Base-by-base conservation (phyloP, 2,113 vertebrate genomes). In the Eleginops maclovinus region DNA sequence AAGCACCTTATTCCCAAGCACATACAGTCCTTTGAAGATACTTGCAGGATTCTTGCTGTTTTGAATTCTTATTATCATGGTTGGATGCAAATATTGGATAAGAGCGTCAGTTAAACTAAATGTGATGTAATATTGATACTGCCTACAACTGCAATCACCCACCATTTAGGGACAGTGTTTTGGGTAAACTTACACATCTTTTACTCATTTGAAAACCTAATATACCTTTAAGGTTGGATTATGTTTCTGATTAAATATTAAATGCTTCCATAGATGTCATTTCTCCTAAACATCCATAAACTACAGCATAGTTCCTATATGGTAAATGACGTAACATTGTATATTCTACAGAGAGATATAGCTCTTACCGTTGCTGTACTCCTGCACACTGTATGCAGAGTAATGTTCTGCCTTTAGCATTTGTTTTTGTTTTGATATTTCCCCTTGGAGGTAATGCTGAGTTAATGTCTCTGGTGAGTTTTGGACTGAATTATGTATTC, bases 381-480 rank as follows among this genome's bases (percentile, higher is more conserved):
- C 14, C 62, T 69, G 16, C 46, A 73, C 69, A 63, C 19, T 71
- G 24, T 75, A 64, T 78, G 75, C 10, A 49, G 78, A 82, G 44
- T 58, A 55, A 71, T 80, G 43, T 64, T 75, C 85, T 68, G 58
- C 59, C 75, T 70, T 65, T 51, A 78, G 70, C 70, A 19, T 83
- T 81, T 79, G 43, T 75, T 68, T 85, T 64, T 47, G 65, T 50
- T 78, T 74, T 65, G 36, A 44, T 54, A 58, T 79, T 62, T 9
- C 8, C 63, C 44, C 2, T 69, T 47, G 24, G 73, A 51, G 51
- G 61, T 70, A 69, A 72, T 58, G 19, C 64, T 40, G 59, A 63
- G 62, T 79, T 85, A 75, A 81, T 64, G 61, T 87, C 74, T 86
- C 76, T 61, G 64, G 85, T 72, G 81, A 78, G 68, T 80, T 81